Conservation (phyloP, 2,113 vertebrate genomes). For the Chrysemys picta region DNA sequence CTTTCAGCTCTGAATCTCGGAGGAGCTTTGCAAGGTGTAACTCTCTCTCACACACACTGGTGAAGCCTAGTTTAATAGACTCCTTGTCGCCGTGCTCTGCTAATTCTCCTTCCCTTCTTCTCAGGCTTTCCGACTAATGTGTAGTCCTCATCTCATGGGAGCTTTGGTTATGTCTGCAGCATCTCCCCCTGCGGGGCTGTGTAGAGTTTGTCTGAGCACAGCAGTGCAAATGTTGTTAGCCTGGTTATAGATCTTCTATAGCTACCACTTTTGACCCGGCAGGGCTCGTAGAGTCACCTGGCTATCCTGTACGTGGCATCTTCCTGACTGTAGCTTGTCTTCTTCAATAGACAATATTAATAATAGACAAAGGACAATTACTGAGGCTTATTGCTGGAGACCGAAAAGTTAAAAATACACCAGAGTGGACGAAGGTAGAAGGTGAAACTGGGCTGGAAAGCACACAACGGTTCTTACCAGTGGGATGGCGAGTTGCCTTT, state of each 20-base stretch:
- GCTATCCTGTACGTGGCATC: rapidly evolving
- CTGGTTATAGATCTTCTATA: rapidly evolving
- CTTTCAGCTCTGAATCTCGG: background rate
- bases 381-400: rapidly evolving
- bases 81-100: rapidly evolving
- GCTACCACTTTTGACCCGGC: background rate
- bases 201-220: rapidly evolving
- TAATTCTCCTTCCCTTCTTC: background rate
- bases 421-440: background rate
- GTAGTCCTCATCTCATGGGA: background rate
- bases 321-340: background rate
- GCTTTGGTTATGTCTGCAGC: background rate
- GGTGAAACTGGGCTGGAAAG: background rate
- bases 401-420: rapidly evolving
- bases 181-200: background rate
- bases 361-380: background rate
- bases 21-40: background rate
- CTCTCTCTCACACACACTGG: background rate
- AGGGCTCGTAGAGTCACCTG: rapidly evolving
- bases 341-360: background rate
- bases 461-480: rapidly evolving
- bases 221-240: rapidly evolving
- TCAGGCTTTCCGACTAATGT: background rate
- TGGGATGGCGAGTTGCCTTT: background rate
- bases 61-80: background rate